Percentiles rank a stretch among this genome's conserved stretches.
Conservation (phyloP, 1,140 invertebrate species). For the Diprion similis region DNA sequence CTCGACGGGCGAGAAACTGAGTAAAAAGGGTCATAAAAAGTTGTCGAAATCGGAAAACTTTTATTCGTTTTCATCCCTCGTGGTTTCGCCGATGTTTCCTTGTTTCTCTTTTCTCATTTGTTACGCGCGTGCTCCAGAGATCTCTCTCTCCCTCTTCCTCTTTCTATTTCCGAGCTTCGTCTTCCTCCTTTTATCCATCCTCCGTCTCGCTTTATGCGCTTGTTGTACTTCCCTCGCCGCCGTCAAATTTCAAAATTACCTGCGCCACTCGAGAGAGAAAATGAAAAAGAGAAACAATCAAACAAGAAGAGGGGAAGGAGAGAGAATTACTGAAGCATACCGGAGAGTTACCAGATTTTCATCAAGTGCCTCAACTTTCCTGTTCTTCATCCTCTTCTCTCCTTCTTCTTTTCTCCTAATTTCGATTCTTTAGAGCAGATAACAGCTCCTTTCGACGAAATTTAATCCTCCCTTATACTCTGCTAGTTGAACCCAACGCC, state of each 20-base stretch:
- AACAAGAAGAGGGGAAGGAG: too few species aligned
- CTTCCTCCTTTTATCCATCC: slow-evolving; percentile 9
- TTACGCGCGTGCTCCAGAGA: too few species aligned
- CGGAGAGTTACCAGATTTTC: background rate
- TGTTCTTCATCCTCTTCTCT: background rate
- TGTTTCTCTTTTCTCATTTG: slow-evolving; percentile 1
- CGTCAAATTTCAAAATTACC: slow-evolving; percentile 30
- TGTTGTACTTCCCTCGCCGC: slow-evolving; percentile 23
- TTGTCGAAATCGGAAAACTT: slow-evolving; percentile 50
- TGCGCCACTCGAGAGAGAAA: slow-evolving; percentile 32
- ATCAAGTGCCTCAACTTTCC: slow-evolving; percentile 20
- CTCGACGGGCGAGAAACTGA: slow-evolving; percentile 15
- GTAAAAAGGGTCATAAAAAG: slow-evolving; percentile 40
- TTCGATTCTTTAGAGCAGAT: too few species aligned
- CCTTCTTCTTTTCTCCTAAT: too few species aligned
- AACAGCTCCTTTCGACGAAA: too few species aligned
- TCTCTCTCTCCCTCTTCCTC: slow-evolving; percentile 1
- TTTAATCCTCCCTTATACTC: too few species aligned
- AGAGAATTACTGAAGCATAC: too few species aligned
- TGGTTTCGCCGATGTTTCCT: background rate
- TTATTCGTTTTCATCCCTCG: slow-evolving; percentile 42
- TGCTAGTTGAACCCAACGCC: too few species aligned
- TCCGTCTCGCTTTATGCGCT: background rate
- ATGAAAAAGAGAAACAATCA: slow-evolving; percentile 5
- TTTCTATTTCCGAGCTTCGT: background rate